Percentiles rank a stretch among this genome's conserved stretches.
Evolutionary conservation across 1,140 invertebrate species (phyloP).

Genomic region (Sarcophaga bullata): DNA sequence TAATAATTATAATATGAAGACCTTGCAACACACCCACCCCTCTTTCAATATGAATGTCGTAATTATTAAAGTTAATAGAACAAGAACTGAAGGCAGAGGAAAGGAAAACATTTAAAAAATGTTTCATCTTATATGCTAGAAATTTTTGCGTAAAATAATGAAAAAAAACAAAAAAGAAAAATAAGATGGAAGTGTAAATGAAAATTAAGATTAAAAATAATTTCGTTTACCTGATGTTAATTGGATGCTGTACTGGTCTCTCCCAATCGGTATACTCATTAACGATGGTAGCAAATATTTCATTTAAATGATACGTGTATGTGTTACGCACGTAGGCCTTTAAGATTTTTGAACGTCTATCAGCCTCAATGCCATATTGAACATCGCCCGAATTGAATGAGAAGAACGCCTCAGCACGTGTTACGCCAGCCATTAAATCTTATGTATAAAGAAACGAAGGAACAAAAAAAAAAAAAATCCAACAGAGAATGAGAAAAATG

Average conservation of each 20-base stretch:
- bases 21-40: not conserved
- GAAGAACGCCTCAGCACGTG: conserved; percentile 86
- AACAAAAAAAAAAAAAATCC: too few relatives aligned
- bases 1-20: not conserved
- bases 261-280: conserved; percentile 99
- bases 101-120: too few relatives aligned
- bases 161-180: too few relatives aligned
- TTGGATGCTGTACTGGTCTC: conserved; percentile 89
- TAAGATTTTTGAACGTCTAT: conserved; percentile 87
- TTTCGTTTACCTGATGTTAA: conserved; percentile 78
- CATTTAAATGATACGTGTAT: conserved; percentile 86
- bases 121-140: too few relatives aligned
- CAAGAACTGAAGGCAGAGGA: too few relatives aligned
- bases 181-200: too few relatives aligned
- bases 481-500: conserved; percentile 21
- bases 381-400: conserved; percentile 91
- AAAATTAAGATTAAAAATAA: not conserved
- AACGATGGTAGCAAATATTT: conserved; percentile 87
- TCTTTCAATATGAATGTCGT: too few relatives aligned
- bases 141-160: too few relatives aligned
- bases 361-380: conserved; percentile 90
- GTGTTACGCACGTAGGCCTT: conserved; percentile 93
- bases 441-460: conserved; percentile 70
- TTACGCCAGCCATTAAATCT: conserved; percentile 93
- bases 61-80: too few relatives aligned